Evolutionary conservation across 2,113 vertebrate genomes (phyloP), one percentile per base, ranked within the genome.

Genomic region (Chelonoidis abingdonii): DNA sequence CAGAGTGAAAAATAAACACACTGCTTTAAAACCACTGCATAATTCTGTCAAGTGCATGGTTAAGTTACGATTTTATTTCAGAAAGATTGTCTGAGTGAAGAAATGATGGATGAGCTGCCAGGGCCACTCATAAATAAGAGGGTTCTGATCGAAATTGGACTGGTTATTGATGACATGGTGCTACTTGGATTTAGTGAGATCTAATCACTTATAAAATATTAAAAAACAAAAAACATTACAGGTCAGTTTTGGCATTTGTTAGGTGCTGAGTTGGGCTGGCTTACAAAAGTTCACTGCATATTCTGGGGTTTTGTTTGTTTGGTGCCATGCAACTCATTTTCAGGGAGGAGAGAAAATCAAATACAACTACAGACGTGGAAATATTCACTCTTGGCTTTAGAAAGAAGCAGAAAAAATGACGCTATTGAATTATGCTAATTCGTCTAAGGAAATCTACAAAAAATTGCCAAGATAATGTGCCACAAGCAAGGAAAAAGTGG

Each of bases 41-140:
- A 72, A 95, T 92, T 96, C 93, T 97, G 94, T 93, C 91, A 90
- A 72, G 38, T 90, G 92, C 96, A 96, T 96, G 92, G 95, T 82
- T 81, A 91, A 90, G 52, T 87, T 95, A 86, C 29, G 80, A 94
- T 93, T 92, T 93, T 86, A 94, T 97, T 95, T 88, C 83, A 81
- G 38, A 95, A 96, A 97, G 96, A 93, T 27, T 97, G 86, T 6
- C n/a, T 80, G 89, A 96, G 38, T 14, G 87, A 80, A 85, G 29
- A 2, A 65, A 88, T 96, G 93, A 96, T 69, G 86, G 97, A 93
- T 79, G 84, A 93, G 52, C 57, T 86, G 90, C 86, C 21, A 56
- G 56, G 89, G 95, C 94, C 97, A 87, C 80, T 16, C 88, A 94
- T 94, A 97, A 97, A 93, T 96, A 93, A 91, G 76, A 62, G 52